Percentiles rank a stretch among this genome's conserved stretches.
Evolutionary conservation across 2,113 vertebrate genomes (phyloP).

Genomic region (Uropsilus gracilis): DNA sequence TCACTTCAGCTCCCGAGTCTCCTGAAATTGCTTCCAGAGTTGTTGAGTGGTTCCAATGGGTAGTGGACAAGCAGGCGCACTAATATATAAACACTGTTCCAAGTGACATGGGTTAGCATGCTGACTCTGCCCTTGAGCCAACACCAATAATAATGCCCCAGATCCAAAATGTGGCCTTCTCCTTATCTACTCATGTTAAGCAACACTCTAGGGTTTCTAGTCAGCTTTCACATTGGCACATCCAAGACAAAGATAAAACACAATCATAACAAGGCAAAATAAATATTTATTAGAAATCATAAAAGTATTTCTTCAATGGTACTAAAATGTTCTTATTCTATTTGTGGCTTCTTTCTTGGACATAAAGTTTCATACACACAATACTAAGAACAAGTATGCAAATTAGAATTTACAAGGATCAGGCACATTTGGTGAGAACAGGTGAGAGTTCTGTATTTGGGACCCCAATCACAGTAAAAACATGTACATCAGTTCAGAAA

Average conservation of each 20-base stretch:
- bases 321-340: constrained; percentile 38
- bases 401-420: constrained; percentile 42
- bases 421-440: neutral
- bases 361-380: constrained; percentile 23
- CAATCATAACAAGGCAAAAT: constrained; percentile 61
- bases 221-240: neutral
- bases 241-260: constrained; percentile 9
- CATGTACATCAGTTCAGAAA: constrained; percentile 10
- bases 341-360: constrained; percentile 47
- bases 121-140: neutral
- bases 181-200: neutral
- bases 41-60: neutral
- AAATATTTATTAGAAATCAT: constrained; percentile 80
- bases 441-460: constrained; percentile 49
- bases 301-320: constrained; percentile 20
- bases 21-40: neutral
- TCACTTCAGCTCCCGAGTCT: neutral
- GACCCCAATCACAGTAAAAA: constrained; percentile 62
- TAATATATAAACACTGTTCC: neutral
- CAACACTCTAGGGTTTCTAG: neutral
- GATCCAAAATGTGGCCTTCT: neutral
- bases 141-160: neutral
- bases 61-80: neutral
- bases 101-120: neutral
- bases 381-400: constrained; percentile 43